Evolutionary conservation across 2,797 vertebrate genomes (phyloP), one percentile per base, ranked within the genome.

Genomic region (Phoebastria nigripes): DNA sequence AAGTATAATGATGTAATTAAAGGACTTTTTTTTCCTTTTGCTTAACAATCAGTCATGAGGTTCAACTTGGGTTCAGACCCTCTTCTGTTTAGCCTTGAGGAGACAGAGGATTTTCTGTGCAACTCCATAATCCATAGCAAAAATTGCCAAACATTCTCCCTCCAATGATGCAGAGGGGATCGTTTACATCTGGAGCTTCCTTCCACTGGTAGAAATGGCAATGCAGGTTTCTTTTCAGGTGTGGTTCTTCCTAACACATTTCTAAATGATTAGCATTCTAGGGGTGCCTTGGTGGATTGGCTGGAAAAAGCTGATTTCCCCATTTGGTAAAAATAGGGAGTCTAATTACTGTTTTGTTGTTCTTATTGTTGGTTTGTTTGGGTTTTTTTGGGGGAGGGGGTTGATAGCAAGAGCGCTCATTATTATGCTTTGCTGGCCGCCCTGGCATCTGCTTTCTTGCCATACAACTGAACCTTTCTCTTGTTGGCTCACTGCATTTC

Each of bases 351-450:
- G 5, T 37, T 92, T 74, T 28, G 2, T 71, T 81, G 20, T 42
- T 82, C 16, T 31, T 79, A 33, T n/a, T 88, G 8, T n/a, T 83
- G 47, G 2, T 29, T 93, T 92, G 19, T 13, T 51, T 17, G 5
- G 1, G 3, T 19, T 42, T 76, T 72, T 54, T 18, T 1, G 11
- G 9, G 18, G 5, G 3, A 58, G 24, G 8, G 3, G 0, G 1
- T 41, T 84, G 49, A 39, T 46, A 58, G 33, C 65, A 74, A 73
- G 15, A 16, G 6, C 42, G 92, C 16, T 81, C 22, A 15, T 52
- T 63, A 37, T 52, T 61, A 19, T 52, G 19, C 17, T 79, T 89
- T 8, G 1, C 8, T 92, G 71, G 5, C 21, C 7, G 35, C 22
- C 4, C 15, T 33, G 39, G 12, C 15, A 49, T 82, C 44, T 0